Base-by-base conservation (phyloP, 2,113 vertebrate genomes). In the Dicerorhinus sumatrensis region DNA sequence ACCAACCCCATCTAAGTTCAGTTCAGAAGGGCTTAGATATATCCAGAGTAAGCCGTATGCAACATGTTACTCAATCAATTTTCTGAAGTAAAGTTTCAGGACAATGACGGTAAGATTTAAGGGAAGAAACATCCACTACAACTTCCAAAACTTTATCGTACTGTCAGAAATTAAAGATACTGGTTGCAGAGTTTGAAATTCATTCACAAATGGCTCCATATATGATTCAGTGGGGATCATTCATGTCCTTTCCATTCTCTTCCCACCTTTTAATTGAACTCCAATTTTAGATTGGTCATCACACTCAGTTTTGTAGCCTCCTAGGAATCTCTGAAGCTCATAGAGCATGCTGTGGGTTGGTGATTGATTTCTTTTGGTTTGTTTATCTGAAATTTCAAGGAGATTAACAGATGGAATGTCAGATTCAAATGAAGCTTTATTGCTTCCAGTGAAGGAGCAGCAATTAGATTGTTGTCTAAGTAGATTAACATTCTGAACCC, bases 51-150 rank as follows among this genome's bases (percentile, higher is more conserved):
- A 99, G 99, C 99, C 99, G 99, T 99, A 99, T 99, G 99, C 98
- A 99, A 99, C 99, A 98, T 99, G 99, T 99, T 99, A 99, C 99
- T 99, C 99, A 98, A 99, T 99, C 99, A 98, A 99, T 99, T 99
- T 98, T 99, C 99, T 99, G 99, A 99, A 99, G 94, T 94, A 97
- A 99, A 69, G 89, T 97, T 98, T 98, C 98, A 98, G 98, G 99
- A 99, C 99, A 99, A 99, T 99, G 99, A 99, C 99, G 99, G 99
- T 99, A 99, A 99, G 99, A 99, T 98, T 42, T 42, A 98, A 98
- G 98, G 98, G 99, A 97, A 99, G 99, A 99, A 99, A 99, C 3
- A 42, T 20, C 6, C 1, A 2, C 10, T 33, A 33, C 3, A 81
- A 89, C 36, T 86, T 77, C 3, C 14, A 89, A 69, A 72, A 31